Evolutionary conservation across 1,140 invertebrate genomes (phyloP), one percentile per base, ranked within the genome.

Genomic region (Odontomachus brunneus): DNA sequence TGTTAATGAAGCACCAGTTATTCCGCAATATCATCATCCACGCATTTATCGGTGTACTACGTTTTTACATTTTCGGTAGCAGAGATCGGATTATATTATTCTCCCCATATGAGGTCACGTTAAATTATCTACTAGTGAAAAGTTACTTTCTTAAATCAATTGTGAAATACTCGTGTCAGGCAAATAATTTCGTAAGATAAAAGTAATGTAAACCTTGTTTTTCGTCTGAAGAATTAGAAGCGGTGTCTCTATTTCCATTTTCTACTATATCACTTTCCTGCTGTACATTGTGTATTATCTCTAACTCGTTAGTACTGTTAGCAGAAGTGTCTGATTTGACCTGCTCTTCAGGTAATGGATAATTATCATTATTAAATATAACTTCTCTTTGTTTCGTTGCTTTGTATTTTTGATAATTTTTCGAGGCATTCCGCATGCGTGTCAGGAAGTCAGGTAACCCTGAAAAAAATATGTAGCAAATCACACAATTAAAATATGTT

Each of bases 381-480:
- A 60, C 17, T 38, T 29, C 19, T 26, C 72, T 33, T 57, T 90
- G 86, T 83, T 85, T 89, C 7, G 76, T 74, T 3, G 44, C 17
- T 86, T 90, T 93, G 44, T 94, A 93, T n/a, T 82, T 85, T 80
- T 93, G 90, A 60, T 93, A 94, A 65, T 93, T 86, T 84, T 91
- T 93, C 12, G 93, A 94, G 72, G 94, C 95, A 92, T 94, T 93
- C 91, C 94, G 87, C 91, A 94, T 93, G 19, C 92, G 93, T 84
- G 90, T 90, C 26, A 95, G 87, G 84, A 95, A 95, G 83, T 95
- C 93, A n/a, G 94, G 94, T 33, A 95, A 89, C 7, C 93, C 94
- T 94, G 63, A 29, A 76, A 80, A 57, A 44, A 65, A 84, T 65
- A 38, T 24, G 55, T 75, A 3, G 9, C 38, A 44, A 44, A 0